phyloP scores from a whole-genome alignment of 1,140 invertebrate species.

The Pomacea maculata region DNA sequence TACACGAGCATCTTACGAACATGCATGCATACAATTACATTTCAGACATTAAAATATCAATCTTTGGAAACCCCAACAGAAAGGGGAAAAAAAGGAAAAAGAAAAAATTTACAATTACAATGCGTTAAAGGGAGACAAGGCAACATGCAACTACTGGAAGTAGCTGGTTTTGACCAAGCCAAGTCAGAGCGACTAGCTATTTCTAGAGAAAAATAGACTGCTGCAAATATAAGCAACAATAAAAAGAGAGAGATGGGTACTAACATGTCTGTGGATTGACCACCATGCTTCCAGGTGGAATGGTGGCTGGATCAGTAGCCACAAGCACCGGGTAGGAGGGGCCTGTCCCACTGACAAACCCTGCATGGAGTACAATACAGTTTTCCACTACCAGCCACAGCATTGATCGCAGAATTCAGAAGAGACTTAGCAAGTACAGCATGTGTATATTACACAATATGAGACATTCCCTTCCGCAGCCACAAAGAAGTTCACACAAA shows the following conservation, averaged over 20 bases:
- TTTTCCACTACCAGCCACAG: background rate
- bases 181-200: background rate
- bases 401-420: background rate
- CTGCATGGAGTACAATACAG: slow-evolving; percentile 15
- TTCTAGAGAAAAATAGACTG: too few species aligned
- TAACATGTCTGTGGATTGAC: slow-evolving; percentile 80
- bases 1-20: too few species aligned
- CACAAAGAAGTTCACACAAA: too few species aligned
- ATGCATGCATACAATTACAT: too few species aligned
- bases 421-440: background rate
- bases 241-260: background rate
- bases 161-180: background rate
- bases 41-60: too few species aligned
- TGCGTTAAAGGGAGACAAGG: background rate
- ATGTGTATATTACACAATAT: background rate
- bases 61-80: background rate
- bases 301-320: slow-evolving; percentile 81
- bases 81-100: background rate
- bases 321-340: slow-evolving; percentile 68
- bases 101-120: background rate
- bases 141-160: background rate
- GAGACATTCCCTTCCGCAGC: too few species aligned
- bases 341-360: slow-evolving; percentile 24
- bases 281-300: slow-evolving; percentile 84
- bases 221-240: background rate